These are phyloP conservation scores for Oreochromis spilurus DNA, from an alignment of 2,113 vertebrate species.

Conservation along the genomic window DNA sequence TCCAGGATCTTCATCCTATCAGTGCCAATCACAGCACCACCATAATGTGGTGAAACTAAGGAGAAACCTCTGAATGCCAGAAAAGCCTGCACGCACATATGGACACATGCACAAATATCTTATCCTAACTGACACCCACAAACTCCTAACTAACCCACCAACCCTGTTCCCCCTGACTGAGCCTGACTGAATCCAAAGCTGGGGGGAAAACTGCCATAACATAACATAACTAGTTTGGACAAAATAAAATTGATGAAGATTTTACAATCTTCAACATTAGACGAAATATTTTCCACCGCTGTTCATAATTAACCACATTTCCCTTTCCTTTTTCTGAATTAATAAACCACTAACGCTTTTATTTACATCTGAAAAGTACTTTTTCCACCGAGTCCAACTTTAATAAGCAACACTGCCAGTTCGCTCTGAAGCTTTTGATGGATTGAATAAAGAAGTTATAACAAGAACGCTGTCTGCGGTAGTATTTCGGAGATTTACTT, in stretches of 20 bases:
- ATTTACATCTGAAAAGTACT: background rate
- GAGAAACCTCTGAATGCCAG: background rate
- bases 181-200: background rate
- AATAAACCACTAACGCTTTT: background rate
- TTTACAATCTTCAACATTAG: background rate
- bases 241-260: background rate
- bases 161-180: background rate
- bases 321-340: background rate
- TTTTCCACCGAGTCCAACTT: conserved; percentile 8
- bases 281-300: background rate
- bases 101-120: background rate
- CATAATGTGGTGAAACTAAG: background rate
- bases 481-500: conserved; percentile 40
- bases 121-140: background rate
- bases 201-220: background rate
- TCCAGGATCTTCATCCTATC: background rate
- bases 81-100: background rate
- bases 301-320: background rate
- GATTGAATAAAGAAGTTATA: background rate
- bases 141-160: background rate
- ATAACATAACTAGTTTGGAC: background rate
- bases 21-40: too few species aligned
- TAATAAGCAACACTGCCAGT: conserved; percentile 3
- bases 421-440: conserved; percentile 2
- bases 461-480: conserved; percentile 4